Base-by-base conservation (phyloP, 2,888 invertebrate genomes). In the Caenorhabditis afra region DNA sequence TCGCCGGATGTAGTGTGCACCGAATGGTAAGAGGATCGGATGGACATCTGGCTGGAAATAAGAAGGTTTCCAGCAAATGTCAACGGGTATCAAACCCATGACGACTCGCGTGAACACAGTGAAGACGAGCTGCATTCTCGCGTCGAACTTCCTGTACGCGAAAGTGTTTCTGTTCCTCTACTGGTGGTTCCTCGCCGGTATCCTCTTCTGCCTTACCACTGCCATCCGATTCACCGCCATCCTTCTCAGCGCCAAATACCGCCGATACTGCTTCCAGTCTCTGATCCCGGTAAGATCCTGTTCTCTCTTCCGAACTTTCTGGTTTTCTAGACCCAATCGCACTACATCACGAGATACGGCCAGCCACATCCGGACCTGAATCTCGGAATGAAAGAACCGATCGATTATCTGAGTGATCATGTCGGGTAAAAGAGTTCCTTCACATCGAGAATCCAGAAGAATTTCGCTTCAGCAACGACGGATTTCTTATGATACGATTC, bases 81-180 rank as follows among this genome's bases (percentile, higher is more conserved):
- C 41, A 1, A 23, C 52, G 5, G 50, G 57, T 7, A 29, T 3
- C 11, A 41, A 41, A 41, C 7, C 11, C 2, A 8, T 11, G 2
- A 3, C 41, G 41, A 41, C 41, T 41, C 41, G 16, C 3, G 5
- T 1, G 7, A 37, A 12, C 11, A 37, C 0, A 1, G 11, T 29
- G 29, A 10, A 44, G 11, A 44, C 77, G 11, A 55, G 20, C 20
- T 83, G 83, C 66, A 20, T 83, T 1, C 55, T 83, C 10, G 61
- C 73, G 22, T 35, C 65, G 44, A 83, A 82, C 65, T 80, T 70
- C 58, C 50, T 82, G 39, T 71, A 78, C 61, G 81, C 82, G 11
- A 82, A 80, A 47, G 57, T 79, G 12, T 82, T 77, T 44, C 53
- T 82, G 7, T 66, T 84, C 20, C 67, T 82, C 20, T 84, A 81